These are phyloP conservation scores for Eupeodes latifasciatus DNA, from an alignment of 2,888 invertebrate species.

Conservation along the genomic window DNA sequence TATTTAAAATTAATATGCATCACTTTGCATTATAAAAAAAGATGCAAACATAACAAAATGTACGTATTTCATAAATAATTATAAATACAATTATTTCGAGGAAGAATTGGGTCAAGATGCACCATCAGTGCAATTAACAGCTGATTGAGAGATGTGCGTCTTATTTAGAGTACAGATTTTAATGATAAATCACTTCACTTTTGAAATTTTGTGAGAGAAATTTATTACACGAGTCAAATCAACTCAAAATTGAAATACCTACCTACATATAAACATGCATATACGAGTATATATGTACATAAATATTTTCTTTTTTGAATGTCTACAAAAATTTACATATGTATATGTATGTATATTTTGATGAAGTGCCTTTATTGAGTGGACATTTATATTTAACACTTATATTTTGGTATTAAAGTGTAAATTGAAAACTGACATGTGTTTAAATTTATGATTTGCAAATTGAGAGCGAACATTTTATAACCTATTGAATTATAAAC, in stretches of 20 bases:
- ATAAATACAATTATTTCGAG: constrained; percentile 9
- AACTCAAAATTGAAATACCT: not conserved
- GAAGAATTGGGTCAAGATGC: constrained; percentile 57
- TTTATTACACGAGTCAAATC: not conserved
- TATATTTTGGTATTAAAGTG: not conserved
- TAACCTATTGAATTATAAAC: not conserved
- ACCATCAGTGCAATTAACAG: constrained; percentile 39
- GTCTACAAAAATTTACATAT: not conserved
- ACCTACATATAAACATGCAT: too few relatives aligned
- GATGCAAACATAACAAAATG: not conserved
- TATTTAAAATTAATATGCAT: constrained; percentile 31
- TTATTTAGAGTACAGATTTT: not conserved
- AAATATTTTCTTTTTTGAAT: not conserved
- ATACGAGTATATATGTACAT: not conserved
- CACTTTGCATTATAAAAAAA: constrained; percentile 4
- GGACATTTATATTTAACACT: constrained; percentile 3
- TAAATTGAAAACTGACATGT: constrained; percentile 9
- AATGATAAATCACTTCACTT: not conserved
- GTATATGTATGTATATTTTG: not conserved
- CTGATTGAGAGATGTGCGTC: constrained; percentile 37
- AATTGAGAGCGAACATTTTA: not conserved
- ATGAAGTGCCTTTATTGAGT: constrained; percentile 1
- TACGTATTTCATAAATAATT: constrained; percentile 40
- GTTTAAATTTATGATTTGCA: not conserved
- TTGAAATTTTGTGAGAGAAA: not conserved